Evolutionary conservation across 1,140 invertebrate species (phyloP), one percentile per base, ranked within the genome.

Genomic region (Zaprionus ghesquierei): DNA sequence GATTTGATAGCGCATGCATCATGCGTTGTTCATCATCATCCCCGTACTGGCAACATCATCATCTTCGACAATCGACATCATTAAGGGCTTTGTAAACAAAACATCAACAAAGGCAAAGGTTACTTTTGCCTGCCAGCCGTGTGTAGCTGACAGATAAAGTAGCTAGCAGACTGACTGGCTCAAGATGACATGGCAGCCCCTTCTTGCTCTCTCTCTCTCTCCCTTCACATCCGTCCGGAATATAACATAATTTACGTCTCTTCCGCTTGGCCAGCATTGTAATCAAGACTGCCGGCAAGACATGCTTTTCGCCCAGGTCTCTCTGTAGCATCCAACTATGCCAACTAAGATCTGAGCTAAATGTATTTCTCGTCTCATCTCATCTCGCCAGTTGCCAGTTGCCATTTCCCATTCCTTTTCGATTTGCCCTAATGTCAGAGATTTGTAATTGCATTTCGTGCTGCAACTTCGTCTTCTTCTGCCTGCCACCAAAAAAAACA

Each of bases 371-470:
- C n/a, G 50, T 22, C 41, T 44, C 63, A 27, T 38, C 35, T 38
- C 35, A 23, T 64, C 23, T 10, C 50, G n/a, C n/a, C 1, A 5
- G 10, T 38, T 18, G 44, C 22, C 33, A 23, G 23, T 31, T 25
- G 41, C 69, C 51, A 33, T 18, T 31, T 31, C 51, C 51, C 61
- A 29, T 65, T 25, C 31, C 54, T 80, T 75, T 85, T 79, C 70
- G 82, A 87, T 87, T 81, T 76, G 71, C 78, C 78, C 84, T 77
- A 87, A 81, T 82, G 79, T 82, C 75, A 81, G 75, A 59, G 56
- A 75, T 75, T 79, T 89, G 84, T 87, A 87, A 87, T 87, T 87
- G 84, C 84, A 87, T 87, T 89, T 87, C 84, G 84, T 87, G 84
- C 79, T 79, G 82, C 61, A 85, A 85, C 72, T 76, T 84, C 81